These are phyloP conservation scores for Melanotus villosus DNA, from an alignment of 2,888 invertebrate species.

Conservation along the genomic window DNA sequence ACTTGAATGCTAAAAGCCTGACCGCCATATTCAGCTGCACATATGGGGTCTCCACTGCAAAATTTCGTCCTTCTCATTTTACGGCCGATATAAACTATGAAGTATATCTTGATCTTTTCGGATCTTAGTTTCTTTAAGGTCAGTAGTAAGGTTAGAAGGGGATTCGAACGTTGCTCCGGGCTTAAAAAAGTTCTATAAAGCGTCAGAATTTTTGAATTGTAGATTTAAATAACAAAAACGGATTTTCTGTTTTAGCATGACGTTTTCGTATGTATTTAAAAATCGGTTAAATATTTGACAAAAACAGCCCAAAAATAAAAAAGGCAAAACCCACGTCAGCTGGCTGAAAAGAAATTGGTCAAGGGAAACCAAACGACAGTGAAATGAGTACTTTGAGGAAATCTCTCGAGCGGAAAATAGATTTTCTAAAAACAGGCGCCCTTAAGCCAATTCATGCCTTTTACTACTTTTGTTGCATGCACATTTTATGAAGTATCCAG, in stretches of 20 bases:
- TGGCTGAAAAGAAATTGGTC: constrained; percentile 32
- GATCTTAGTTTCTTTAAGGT: background rate
- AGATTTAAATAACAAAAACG: too few species aligned
- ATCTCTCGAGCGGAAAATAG: constrained; percentile 33
- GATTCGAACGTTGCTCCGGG: background rate
- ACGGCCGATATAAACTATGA: constrained; percentile 2
- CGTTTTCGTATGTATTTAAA: too few species aligned
- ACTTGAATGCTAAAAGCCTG: constrained; percentile 41
- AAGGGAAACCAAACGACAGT: constrained; percentile 30
- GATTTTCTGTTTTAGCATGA: too few species aligned
- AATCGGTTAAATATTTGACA: too few species aligned
- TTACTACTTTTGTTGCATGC: constrained; percentile 27
- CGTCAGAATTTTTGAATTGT: background rate
- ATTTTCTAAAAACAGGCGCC: constrained; percentile 37
- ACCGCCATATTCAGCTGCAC: constrained; percentile 30
- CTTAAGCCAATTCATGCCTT: constrained; percentile 27
- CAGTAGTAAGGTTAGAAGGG: background rate
- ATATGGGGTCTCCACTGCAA: constrained; percentile 9
- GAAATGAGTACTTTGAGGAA: constrained; percentile 34
- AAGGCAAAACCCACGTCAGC: background rate
- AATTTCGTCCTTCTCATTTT: constrained; percentile 11
- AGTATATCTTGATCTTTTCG: background rate
- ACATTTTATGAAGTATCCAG: constrained; percentile 29
- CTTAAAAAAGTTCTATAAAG: background rate
- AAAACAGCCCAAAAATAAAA: background rate